Percentiles rank a stretch among this genome's conserved stretches.
Conservation (phyloP, 2,888 invertebrate genomes). For the Gandaritis pyraliata region DNA sequence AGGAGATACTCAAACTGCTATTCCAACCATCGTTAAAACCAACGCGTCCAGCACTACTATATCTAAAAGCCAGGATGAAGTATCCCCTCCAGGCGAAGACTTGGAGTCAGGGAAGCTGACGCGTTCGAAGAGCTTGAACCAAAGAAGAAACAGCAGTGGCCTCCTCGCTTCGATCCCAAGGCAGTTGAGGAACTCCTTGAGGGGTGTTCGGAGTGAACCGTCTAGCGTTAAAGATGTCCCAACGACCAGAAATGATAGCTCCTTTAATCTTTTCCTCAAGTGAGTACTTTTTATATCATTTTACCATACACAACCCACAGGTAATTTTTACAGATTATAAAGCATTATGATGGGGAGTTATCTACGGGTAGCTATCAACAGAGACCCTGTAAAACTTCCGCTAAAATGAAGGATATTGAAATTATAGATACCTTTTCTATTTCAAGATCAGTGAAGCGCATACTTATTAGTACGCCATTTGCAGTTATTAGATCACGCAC, state of each 20-base stretch:
- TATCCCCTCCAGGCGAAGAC: slow-evolving; percentile 64
- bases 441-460: slow-evolving; percentile 1
- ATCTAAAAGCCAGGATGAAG: slow-evolving; percentile 63
- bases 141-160: slow-evolving; percentile 80
- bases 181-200: slow-evolving; percentile 79
- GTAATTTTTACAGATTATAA: background rate
- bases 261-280: slow-evolving; percentile 80
- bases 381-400: slow-evolving; percentile 18
- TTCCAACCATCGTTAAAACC: slow-evolving; percentile 79
- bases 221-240: slow-evolving; percentile 80
- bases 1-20: slow-evolving; percentile 72
- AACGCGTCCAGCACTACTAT: slow-evolving; percentile 72
- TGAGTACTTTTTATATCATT: slow-evolving; percentile 53
- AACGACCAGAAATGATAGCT: slow-evolving; percentile 78
- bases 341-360: background rate
- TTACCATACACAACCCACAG: background rate
- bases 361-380: background rate
- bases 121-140: slow-evolving; percentile 79
- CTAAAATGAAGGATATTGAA: slow-evolving; percentile 14
- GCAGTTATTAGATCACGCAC: slow-evolving; percentile 45
- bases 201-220: slow-evolving; percentile 79
- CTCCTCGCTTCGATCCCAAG: slow-evolving; percentile 82
- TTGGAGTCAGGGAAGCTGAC: slow-evolving; percentile 73
- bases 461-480: slow-evolving; percentile 30
- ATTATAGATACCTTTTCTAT: slow-evolving; percentile 25